Base-by-base conservation (phyloP, 2,797 vertebrate genomes). In the Bradypodion pumilum region DNA sequence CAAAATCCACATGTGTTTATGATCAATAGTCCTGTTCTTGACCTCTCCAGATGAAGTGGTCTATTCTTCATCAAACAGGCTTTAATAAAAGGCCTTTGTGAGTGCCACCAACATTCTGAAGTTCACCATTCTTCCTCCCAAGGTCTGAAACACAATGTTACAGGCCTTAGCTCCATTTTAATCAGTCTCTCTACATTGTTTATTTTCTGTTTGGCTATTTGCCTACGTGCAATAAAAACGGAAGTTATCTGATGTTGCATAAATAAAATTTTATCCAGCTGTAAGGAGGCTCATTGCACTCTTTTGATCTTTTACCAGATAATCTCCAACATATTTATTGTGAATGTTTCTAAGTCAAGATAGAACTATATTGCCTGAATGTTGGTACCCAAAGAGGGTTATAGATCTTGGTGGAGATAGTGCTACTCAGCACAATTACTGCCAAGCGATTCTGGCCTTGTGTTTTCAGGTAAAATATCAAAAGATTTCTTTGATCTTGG, bases 121-220 rank as follows among this genome's bases (percentile, higher is more conserved):
- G 49, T 25, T 40, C 59, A 68, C 80, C 70, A 68, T 37, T 46
- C 32, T 46, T 80, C 1, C 0, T 63, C 82, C 70, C 0, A 78
- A 65, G 2, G 3, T 89, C 85, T 90, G 82, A 49, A 81, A 79
- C 77, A 85, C n/a, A 49, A 3, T 21, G 42, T 10, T 91, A 56
- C 63, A 40, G 46, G 68, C 69, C 80, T 86, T 63, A 81, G 7
- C 27, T 59, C 1, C 0, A 1, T 4, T 83, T 82, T 83, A 27
- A 56, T 29, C n/a, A 12, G 0, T 72, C 35, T 37, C n/a, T 76
- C 90, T 25, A 86, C 0, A 77, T 21, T 37, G 52, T 59, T 63
- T 82, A 1, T 3, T 86, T 72, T 77, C 87, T 19, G 52, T 4
- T 25, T 73, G 2, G 77, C 49, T 23, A 32, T 44, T 56, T 83